Base-by-base conservation (phyloP, 2,888 invertebrate species). In the Euzetes globulus region DNA sequence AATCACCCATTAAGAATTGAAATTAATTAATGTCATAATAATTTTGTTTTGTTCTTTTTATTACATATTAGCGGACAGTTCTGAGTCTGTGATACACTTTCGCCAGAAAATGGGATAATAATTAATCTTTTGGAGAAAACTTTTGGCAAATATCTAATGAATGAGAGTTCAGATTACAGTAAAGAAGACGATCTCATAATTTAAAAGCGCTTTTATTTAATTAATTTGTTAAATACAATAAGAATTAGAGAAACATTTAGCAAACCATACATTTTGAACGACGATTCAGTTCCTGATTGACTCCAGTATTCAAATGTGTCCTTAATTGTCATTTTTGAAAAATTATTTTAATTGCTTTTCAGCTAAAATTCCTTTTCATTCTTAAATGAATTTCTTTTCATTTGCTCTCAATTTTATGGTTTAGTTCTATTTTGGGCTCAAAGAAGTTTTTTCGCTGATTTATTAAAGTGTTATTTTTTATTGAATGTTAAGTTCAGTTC, bases 161-260 rank as follows among this genome's bases (percentile, higher is more conserved):
- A 55, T 55, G 25, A 25, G 25, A 55, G 55, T 13, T 41, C 13
- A 41, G 41, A 41, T 41, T 41, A 41, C 41, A 55, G 13, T 55
- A 19, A 19, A 19, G 19, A 19, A 50, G 50, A 50, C n/a, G 2
- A 17, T 50, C 55, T 22, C n/a, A 55, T 55, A 25, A 55, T 17
- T 50, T 19, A 50, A 19, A 55, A 55, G 25, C 25, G 55, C 55
- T 25, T 55, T 55, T 25, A 25, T 55, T 55, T 55, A 55, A 55
- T 55, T 55, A 55, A 50, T 50, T 50, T n/a, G 50, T 50, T 50
- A n/a, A 50, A 50, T 50, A 50, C 50, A 50, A 50, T 50, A 13
- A 50, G 19, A 50, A n/a, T 19, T 50, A 19, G 13, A 50, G 19
- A 50, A 50, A 50, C 50, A 50, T 9, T 19, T 50, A 19, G 50